phyloP scores from a whole-genome alignment of 1,140 invertebrate species.

The Lasaia peninsularis region DNA sequence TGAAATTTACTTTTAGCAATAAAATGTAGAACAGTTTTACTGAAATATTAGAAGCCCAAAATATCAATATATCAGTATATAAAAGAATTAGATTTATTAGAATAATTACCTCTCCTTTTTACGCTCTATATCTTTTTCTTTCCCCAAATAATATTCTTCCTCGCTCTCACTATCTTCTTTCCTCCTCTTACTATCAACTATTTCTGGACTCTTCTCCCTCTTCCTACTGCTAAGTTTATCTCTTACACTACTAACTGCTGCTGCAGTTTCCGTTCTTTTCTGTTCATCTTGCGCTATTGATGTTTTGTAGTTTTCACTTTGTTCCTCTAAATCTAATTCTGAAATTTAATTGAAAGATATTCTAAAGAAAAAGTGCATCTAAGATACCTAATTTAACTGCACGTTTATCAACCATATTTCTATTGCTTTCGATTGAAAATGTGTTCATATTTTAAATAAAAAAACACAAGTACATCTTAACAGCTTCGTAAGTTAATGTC shows the following conservation, averaged over 20 bases:
- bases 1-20: no score
- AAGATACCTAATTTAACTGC: no score
- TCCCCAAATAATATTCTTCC: constrained; percentile 83
- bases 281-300: constrained; percentile 35
- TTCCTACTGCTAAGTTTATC: constrained; percentile 50
- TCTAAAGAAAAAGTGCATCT: no score
- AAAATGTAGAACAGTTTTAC: no score
- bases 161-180: constrained; percentile 56
- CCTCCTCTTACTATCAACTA: constrained; percentile 48
- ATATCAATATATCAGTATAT: background rate
- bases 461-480: no score
- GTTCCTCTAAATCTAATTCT: constrained; percentile 56
- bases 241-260: constrained; percentile 29
- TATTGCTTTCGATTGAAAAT: no score
- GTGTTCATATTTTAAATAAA: no score
- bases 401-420: no score
- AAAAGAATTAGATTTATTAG: background rate
- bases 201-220: constrained; percentile 47
- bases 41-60: no score
- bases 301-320: constrained; percentile 26
- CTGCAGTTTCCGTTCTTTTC: constrained; percentile 52
- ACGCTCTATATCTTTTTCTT: constrained; percentile 81
- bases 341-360: no score
- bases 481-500: no score
- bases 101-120: constrained; percentile 81